Evolutionary conservation across 1,140 invertebrate species (phyloP), one percentile per base, ranked within the genome.

Genomic region (Homarus americanus): DNA sequence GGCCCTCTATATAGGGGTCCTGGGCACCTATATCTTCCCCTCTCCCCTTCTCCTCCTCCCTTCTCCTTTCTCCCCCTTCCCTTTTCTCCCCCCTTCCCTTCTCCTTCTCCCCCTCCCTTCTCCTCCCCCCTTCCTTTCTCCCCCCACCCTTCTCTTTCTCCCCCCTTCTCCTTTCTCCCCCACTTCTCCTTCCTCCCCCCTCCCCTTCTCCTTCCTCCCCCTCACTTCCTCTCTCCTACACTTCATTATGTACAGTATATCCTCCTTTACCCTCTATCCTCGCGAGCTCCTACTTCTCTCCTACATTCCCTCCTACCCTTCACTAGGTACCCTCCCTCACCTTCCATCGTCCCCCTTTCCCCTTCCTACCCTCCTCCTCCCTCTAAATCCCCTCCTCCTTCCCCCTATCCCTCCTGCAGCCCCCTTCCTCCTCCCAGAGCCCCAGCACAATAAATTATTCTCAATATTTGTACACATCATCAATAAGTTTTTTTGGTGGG

Each of bases 391-490:
- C 72, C 36, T 34, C 1, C 49, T 36, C 20, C 49, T n/a, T n/a
- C n/a, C n/a, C n/a, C n/a, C n/a, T n/a, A n/a, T n/a, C n/a, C n/a
- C n/a, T n/a, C n/a, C n/a, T n/a, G n/a, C 40, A 24, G 7, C 63
- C 36, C 38, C 53, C 73, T n/a, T 53, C 72, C 20, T 4, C 53
- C 53, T 10, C 82, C 20, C 36, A n/a, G 2, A 24, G 9, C 10
- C 44, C 4, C 32, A 73, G 24, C 32, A 53, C 63, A 15, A 73
- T 73, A 38, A 28, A 73, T 78, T 87, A 78, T 78, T 78, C 84
- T 24, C 84, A 58, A 87, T 87, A 80, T 80, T 87, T 87, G 58
- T 80, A 32, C 58, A 87, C 75, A 53, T 69, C 75, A 63, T 69
- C 76, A 87, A 80, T 80, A 80, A 66, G 49, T 80, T 41, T 87